Percentiles rank a stretch among this genome's conserved stretches.
Conservation (phyloP, 2,113 vertebrate genomes). For the Trinectes maculatus region DNA sequence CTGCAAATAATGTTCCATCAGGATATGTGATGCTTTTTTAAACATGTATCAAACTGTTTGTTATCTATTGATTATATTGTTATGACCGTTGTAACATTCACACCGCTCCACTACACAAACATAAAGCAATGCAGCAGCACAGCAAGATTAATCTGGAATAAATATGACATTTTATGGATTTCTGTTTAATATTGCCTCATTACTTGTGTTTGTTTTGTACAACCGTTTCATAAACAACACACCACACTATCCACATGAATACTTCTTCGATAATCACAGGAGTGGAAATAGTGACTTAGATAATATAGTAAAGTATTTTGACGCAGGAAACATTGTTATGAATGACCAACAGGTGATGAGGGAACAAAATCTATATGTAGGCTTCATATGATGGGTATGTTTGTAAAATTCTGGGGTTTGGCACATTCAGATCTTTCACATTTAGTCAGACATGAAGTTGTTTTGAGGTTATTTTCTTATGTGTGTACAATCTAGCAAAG, state of each 20-base stretch:
- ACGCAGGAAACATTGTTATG: slow-evolving; percentile 32
- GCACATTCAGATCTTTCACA: slow-evolving; percentile 68
- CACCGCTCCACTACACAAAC: slow-evolving; percentile 12
- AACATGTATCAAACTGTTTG: neutral
- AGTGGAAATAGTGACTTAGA: slow-evolving; percentile 22
- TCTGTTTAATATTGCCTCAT: slow-evolving; percentile 9
- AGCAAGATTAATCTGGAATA: slow-evolving; percentile 20
- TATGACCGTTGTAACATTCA: slow-evolving; percentile 2
- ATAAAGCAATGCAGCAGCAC: slow-evolving; percentile 9
- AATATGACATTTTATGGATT: neutral
- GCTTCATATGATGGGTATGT: slow-evolving; percentile 21
- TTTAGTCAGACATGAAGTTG: slow-evolving; percentile 53
- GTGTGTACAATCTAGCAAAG: slow-evolving; percentile 25
- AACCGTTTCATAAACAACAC: slow-evolving; percentile 12
- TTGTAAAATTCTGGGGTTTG: slow-evolving; percentile 23
- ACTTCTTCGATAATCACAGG: slow-evolving; percentile 31
- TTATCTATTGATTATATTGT: neutral
- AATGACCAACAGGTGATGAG: slow-evolving; percentile 23
- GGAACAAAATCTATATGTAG: slow-evolving; percentile 9
- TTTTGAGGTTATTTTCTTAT: slow-evolving; percentile 27
- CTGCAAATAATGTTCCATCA: neutral
- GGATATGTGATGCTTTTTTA: slow-evolving; percentile 25
- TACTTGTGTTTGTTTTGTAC: slow-evolving; percentile 21
- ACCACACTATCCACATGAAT: slow-evolving; percentile 16
- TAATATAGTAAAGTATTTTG: no score